phyloP scores from a whole-genome alignment of 1,140 invertebrate genomes.

The Drosophila mojavensis region DNA sequence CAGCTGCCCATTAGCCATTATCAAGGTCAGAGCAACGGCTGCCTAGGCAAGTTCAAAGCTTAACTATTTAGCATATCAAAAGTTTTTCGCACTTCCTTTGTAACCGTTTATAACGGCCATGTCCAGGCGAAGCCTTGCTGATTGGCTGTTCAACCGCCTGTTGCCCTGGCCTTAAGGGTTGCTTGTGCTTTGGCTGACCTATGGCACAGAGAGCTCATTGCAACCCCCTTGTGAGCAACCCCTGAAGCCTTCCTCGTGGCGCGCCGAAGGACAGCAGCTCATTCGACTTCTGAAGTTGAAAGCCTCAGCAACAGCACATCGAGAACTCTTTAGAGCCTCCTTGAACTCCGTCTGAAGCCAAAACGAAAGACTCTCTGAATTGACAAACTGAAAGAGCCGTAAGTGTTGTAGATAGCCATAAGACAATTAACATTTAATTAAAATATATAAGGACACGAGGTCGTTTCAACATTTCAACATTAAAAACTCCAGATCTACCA shows the following conservation, averaged over 20 bases:
- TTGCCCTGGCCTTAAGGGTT: slow-evolving; percentile 26
- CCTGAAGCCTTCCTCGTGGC: slow-evolving; percentile 52
- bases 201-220: slow-evolving; percentile 30
- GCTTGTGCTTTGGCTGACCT: slow-evolving; percentile 45
- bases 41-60: slow-evolving; percentile 52
- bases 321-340: slow-evolving; percentile 8
- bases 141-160: slow-evolving; percentile 44
- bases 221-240: slow-evolving; percentile 49
- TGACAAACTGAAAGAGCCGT: slow-evolving; percentile 25
- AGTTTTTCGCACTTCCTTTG: slow-evolving; percentile 28
- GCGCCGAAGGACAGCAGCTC: slow-evolving; percentile 31
- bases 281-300: slow-evolving; percentile 80
- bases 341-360: not conserved
- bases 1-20: slow-evolving; percentile 42
- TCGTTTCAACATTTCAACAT: slow-evolving; percentile 63
- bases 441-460: slow-evolving; percentile 37
- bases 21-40: slow-evolving; percentile 53
- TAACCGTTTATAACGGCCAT: slow-evolving; percentile 54
- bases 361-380: slow-evolving; percentile 4
- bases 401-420: slow-evolving; percentile 59
- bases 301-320: slow-evolving; percentile 46
- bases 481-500: slow-evolving; percentile 70
- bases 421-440: slow-evolving; percentile 58
- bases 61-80: slow-evolving; percentile 39
- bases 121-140: slow-evolving; percentile 33